These are phyloP conservation scores for Saccopteryx leptura DNA, from an alignment of 2,113 vertebrate genomes.

Conservation along the genomic window DNA sequence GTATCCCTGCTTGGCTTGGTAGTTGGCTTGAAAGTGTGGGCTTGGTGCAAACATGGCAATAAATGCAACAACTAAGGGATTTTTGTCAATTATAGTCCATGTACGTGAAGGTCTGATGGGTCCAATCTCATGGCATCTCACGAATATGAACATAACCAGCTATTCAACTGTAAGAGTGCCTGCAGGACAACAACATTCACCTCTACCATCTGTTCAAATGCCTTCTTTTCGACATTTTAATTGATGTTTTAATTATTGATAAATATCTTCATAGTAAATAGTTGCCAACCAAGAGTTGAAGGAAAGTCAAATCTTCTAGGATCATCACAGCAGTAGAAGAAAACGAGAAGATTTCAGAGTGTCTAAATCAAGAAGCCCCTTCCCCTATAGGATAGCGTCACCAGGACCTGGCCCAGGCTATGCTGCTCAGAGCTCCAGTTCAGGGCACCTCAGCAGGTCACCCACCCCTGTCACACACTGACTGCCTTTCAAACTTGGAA, in stretches of 20 bases:
- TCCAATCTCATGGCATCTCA: neutral
- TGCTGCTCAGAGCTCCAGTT: neutral
- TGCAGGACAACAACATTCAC: neutral
- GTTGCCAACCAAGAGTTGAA: neutral
- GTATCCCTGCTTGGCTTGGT: neutral
- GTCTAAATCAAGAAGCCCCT: neutral
- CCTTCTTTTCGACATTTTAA: neutral
- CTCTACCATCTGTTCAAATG: neutral
- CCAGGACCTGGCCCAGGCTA: neutral
- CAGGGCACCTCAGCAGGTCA: neutral
- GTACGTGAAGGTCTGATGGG: neutral
- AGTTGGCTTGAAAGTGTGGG: neutral
- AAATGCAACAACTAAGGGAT: neutral
- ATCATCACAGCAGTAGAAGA: neutral
- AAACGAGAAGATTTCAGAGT: neutral
- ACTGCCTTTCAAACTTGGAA: constrained; percentile 51
- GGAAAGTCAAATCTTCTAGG: neutral
- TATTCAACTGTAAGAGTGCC: neutral
- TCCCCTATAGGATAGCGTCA: neutral
- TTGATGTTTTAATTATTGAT: neutral
- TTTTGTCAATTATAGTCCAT: neutral
- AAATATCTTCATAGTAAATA: constrained; percentile 34
- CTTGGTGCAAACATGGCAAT: neutral
- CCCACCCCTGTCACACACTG: neutral
- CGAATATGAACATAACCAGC: neutral